phyloP scores from a whole-genome alignment of 1,140 invertebrate genomes.

The Panagrolaimus sp. region DNA sequence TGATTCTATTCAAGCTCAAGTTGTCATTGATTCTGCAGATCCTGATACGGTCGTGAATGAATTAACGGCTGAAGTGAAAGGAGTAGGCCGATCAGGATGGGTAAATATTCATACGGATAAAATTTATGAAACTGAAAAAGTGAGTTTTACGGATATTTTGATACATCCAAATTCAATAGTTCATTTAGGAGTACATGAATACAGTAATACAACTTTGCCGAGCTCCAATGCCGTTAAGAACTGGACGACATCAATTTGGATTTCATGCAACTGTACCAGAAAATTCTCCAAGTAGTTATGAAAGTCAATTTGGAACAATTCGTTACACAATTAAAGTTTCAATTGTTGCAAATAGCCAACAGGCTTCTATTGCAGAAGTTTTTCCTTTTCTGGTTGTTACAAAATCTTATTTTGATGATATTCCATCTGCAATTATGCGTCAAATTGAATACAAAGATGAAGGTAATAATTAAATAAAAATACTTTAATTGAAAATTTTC shows the following conservation, averaged over 20 bases:
- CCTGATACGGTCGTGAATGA: slow-evolving; percentile 48
- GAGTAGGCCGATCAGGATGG: slow-evolving; percentile 52
- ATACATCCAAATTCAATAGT: neutral
- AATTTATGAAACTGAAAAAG: slow-evolving; percentile 56
- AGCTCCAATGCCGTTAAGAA: slow-evolving; percentile 27
- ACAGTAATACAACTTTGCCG: slow-evolving; percentile 32
- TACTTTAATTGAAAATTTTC: no score
- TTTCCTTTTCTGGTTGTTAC: slow-evolving; percentile 54
- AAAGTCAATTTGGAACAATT: slow-evolving; percentile 54
- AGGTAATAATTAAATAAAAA: neutral
- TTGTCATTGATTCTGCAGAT: slow-evolving; percentile 51
- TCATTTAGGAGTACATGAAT: slow-evolving; percentile 41
- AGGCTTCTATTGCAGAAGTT: slow-evolving; percentile 46
- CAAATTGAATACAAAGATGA: slow-evolving; percentile 55
- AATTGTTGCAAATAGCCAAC: slow-evolving; percentile 41
- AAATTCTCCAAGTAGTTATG: slow-evolving; percentile 46
- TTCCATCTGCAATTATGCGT: slow-evolving; percentile 44
- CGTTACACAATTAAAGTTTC: slow-evolving; percentile 47
- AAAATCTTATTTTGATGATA: slow-evolving; percentile 52
- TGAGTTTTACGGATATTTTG: slow-evolving; percentile 16
- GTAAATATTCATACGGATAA: slow-evolving; percentile 57
- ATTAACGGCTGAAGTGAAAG: slow-evolving; percentile 49
- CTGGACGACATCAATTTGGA: slow-evolving; percentile 52
- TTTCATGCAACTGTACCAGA: slow-evolving; percentile 44
- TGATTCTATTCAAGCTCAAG: slow-evolving; percentile 45